Base-by-base conservation (phyloP, 2,797 vertebrate species). In the Poecilia picta region DNA sequence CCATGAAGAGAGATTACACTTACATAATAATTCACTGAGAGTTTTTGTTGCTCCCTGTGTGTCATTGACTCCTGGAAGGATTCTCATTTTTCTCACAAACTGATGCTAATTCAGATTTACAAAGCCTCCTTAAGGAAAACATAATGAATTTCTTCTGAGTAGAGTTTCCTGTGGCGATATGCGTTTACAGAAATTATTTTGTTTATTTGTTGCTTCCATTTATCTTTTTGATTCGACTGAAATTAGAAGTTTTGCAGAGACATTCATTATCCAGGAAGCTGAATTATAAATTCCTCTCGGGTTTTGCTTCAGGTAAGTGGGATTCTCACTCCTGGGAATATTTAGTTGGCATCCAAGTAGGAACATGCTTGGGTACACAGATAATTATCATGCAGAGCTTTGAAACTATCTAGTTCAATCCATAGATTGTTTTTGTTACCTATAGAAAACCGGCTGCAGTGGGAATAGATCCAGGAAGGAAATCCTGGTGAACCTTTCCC, bases 51-150 rank as follows among this genome's bases (percentile, higher is more conserved):
- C 64, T 78, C 11, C 7, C 55, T 4, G 1, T 4, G 1, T 45
- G 78, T 47, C 59, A 77, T 28, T 10, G 33, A 84, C 81, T 59
- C 41, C 25, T 46, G 8, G 62, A 4, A 74, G 28, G 74, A 62
- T 74, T 76, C 59, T 76, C 43, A 47, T 31, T 71, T 75, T 82
- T 81, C 74, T 82, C 75, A 47, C 18, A 78, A 70, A 81, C 47
- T 41, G 72, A 74, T 80, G 86, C 84, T 82, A 28, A 72, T 68
- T 68, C 72, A 75, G 75, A 46, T 73, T 25, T 78, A 68, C 75
- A 83, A 84, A 83, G 57, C 18, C 23, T 84, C 72, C 79, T 82
- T 33, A 1, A 81, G 81, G 76, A 84, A 62, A 81, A 72, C 28
- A 75, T 78, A 77, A 80, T 75, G 33, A 75, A 78, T 73, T 73